These are phyloP conservation scores for Meteorus cinctellus DNA, from an alignment of 2,888 invertebrate species.

Conservation along the genomic window DNA sequence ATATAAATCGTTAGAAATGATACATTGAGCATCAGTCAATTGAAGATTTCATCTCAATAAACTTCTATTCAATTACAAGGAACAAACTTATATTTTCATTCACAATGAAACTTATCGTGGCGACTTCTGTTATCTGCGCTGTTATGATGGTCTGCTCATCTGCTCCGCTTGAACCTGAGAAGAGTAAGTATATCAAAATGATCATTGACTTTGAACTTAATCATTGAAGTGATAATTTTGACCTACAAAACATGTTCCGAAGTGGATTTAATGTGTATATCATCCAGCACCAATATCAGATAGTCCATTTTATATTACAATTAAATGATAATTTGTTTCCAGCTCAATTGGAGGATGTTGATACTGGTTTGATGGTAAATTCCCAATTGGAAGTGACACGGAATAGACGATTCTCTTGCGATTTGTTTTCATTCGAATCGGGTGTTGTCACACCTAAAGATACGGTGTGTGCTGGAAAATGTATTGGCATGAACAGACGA, in stretches of 20 bases:
- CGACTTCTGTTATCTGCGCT: slow-evolving; percentile 26
- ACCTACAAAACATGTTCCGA: not conserved
- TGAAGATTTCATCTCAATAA: not conserved
- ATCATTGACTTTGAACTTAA: too few relatives aligned
- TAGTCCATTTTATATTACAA: not conserved
- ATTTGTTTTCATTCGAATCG: slow-evolving; percentile 39
- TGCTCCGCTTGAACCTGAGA: slow-evolving; percentile 2
- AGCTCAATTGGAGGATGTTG: slow-evolving; percentile 42
- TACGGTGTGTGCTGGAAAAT: slow-evolving; percentile 39
- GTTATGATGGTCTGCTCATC: slow-evolving; percentile 18
- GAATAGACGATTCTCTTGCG: slow-evolving; percentile 37
- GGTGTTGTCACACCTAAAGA: slow-evolving; percentile 38
- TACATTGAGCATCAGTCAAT: slow-evolving; percentile 31
- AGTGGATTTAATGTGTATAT: not conserved
- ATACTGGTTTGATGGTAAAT: slow-evolving; percentile 28
- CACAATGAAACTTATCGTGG: slow-evolving; percentile 41
- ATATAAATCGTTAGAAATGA: slow-evolving; percentile 24
- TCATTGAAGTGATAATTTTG: not conserved
- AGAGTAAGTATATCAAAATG: slow-evolving; percentile 22
- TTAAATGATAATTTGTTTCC: not conserved
- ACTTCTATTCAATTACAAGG: not conserved
- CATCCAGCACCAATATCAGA: not conserved
- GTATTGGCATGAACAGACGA: slow-evolving; percentile 27
- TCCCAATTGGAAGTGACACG: not conserved
- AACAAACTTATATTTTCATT: not conserved